phyloP scores from a whole-genome alignment of 2,888 invertebrate species.

The Temnothorax rugatulus region DNA sequence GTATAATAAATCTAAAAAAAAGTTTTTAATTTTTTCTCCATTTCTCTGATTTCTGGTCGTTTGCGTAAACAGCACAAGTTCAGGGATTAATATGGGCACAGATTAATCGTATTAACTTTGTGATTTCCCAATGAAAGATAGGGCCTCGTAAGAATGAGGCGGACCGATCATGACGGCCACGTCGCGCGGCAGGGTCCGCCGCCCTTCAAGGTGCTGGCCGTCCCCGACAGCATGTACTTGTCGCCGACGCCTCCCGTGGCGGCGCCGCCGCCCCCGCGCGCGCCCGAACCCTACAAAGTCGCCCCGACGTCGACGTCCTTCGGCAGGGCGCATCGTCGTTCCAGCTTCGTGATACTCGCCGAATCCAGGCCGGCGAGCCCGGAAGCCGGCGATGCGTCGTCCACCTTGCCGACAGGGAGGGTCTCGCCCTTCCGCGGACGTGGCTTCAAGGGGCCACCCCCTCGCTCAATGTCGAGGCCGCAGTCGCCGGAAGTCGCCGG shows the following conservation, averaged over 20 bases:
- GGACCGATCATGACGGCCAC: conserved; percentile 70
- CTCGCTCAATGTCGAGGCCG: conserved; percentile 86
- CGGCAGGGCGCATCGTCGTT: conserved; percentile 89
- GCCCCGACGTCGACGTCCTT: conserved; percentile 83
- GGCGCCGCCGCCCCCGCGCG: conserved; percentile 81
- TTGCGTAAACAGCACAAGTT: background rate
- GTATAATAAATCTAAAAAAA: background rate
- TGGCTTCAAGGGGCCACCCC: conserved; percentile 87
- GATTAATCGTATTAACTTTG: background rate
- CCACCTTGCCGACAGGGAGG: conserved; percentile 86
- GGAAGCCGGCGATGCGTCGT: conserved; percentile 86
- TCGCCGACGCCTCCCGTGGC: conserved; percentile 65
- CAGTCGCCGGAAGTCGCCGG: conserved; percentile 86
- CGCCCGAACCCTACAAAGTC: conserved; percentile 84
- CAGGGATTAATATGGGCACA: background rate
- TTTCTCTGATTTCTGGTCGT: background rate
- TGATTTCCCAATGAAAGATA: conserved; percentile 25
- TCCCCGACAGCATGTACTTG: conserved; percentile 71
- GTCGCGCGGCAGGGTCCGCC: conserved; percentile 70
- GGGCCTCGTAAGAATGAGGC: conserved; percentile 72
- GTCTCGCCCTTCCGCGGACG: conserved; percentile 89
- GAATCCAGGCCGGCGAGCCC: conserved; percentile 87
- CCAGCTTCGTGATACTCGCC: conserved; percentile 91
- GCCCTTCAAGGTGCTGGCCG: conserved; percentile 82
- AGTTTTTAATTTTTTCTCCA: background rate